These are phyloP conservation scores for Hystrix brachyura DNA, from an alignment of 2,113 vertebrate species.

Conservation along the genomic window DNA sequence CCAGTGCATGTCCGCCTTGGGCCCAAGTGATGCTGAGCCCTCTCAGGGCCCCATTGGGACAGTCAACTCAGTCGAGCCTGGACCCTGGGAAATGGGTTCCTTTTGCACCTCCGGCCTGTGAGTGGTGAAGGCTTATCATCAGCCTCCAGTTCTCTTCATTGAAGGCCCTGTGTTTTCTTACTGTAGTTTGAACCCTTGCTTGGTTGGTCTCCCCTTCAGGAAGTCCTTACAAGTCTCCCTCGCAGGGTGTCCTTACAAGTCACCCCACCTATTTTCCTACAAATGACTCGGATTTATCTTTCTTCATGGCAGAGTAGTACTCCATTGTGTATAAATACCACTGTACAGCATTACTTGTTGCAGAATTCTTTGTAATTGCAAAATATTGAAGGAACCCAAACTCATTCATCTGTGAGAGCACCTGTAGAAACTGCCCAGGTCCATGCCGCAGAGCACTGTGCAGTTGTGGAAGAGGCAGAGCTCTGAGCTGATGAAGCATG, in stretches of 20 bases:
- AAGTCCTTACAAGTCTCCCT: too few relatives aligned
- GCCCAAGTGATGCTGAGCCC: neutral
- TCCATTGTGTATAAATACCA: neutral
- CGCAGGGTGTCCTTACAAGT: too few relatives aligned
- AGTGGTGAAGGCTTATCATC: neutral
- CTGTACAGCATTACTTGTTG: neutral
- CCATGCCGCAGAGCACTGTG: neutral
- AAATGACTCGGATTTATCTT: neutral
- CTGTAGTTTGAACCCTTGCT: neutral
- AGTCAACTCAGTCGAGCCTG: neutral
- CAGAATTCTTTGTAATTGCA: neutral
- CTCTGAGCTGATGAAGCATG: neutral
- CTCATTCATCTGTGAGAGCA: neutral
- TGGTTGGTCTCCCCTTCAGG: neutral
- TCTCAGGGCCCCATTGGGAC: neutral
- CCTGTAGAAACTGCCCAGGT: neutral
- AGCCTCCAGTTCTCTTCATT: neutral
- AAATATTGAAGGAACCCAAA: neutral
- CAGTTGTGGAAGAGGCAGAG: neutral
- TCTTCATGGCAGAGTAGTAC: neutral
- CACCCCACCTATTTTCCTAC: neutral
- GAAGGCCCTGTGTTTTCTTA: neutral
- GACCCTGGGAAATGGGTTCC: neutral
- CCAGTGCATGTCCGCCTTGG: neutral
- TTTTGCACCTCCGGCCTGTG: neutral